phyloP scores from a whole-genome alignment of 2,797 vertebrate species.

The Halcyon badia region DNA sequence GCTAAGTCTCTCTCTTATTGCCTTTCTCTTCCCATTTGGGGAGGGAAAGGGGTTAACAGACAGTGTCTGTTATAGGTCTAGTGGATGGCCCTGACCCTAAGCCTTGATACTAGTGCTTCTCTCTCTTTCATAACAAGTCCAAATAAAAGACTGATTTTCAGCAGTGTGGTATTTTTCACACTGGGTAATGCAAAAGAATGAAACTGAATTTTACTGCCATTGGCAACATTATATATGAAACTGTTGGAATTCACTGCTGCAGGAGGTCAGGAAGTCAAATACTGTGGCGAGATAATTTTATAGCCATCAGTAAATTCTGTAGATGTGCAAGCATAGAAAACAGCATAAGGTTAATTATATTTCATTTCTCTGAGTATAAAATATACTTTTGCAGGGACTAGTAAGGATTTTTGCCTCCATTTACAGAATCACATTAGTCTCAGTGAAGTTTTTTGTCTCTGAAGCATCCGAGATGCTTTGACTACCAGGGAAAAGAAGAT shows the following conservation, averaged over 20 bases:
- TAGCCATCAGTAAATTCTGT: constrained; percentile 69
- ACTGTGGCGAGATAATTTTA: constrained; percentile 71
- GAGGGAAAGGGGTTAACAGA: no score
- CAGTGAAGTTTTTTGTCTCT: not conserved
- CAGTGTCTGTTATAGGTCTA: no score
- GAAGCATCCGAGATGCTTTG: not conserved
- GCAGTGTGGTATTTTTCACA: not conserved
- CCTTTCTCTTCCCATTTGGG: no score
- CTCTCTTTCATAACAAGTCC: not conserved
- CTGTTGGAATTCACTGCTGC: not conserved
- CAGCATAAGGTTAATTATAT: constrained; percentile 76
- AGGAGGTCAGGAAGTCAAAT: constrained; percentile 69
- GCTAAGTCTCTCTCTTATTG: no score
- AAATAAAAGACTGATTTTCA: not conserved
- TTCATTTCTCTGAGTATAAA: constrained; percentile 58
- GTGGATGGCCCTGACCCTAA: no score
- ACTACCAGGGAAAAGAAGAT: not conserved
- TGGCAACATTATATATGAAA: constrained; percentile 49
- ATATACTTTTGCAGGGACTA: constrained; percentile 33
- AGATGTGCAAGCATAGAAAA: constrained; percentile 61
- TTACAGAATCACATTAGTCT: constrained; percentile 9
- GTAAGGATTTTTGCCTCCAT: constrained; percentile 37
- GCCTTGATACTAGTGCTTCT: not conserved
- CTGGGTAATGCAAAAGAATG: not conserved
- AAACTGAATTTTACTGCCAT: constrained; percentile 7